phyloP scores from a whole-genome alignment of 2,888 invertebrate species.

The Altica lythri region DNA sequence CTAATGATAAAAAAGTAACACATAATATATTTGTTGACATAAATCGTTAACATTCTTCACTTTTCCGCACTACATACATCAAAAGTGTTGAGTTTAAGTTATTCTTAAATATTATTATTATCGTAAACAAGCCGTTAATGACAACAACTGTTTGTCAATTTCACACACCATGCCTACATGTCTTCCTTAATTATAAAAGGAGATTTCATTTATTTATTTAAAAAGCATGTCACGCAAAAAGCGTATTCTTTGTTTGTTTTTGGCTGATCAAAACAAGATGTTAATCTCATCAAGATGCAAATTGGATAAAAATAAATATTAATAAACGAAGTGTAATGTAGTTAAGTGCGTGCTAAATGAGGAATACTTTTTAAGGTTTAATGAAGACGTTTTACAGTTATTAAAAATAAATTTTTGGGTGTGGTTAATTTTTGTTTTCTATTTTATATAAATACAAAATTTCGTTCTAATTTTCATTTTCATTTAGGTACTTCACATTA shows the following conservation, averaged over 20 bases:
- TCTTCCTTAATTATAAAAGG: background rate
- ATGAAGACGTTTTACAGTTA: too few relatives aligned
- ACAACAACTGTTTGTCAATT: constrained; percentile 17
- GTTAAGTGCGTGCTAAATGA: background rate
- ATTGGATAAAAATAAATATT: background rate
- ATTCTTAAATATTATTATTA: constrained; percentile 4
- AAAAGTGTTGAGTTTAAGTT: too few relatives aligned
- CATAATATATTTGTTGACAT: too few relatives aligned
- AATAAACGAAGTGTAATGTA: background rate
- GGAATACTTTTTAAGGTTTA: too few relatives aligned
- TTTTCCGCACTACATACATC: too few relatives aligned
- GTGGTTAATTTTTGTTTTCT: too few relatives aligned
- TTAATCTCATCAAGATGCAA: background rate
- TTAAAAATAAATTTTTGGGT: too few relatives aligned
- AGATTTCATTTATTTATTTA: background rate
- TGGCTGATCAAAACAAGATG: background rate
- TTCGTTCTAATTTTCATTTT: too few relatives aligned
- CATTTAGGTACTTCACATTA: too few relatives aligned
- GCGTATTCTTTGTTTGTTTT: background rate
- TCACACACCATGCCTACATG: background rate
- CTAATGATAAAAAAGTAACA: too few relatives aligned
- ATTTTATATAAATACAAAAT: too few relatives aligned
- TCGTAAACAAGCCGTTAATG: background rate
- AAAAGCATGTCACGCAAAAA: background rate
- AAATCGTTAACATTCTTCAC: too few relatives aligned